Percentiles rank a stretch among this genome's conserved stretches.
Conservation (phyloP, 2,797 vertebrate species). For the Phylloscopus collybita region DNA sequence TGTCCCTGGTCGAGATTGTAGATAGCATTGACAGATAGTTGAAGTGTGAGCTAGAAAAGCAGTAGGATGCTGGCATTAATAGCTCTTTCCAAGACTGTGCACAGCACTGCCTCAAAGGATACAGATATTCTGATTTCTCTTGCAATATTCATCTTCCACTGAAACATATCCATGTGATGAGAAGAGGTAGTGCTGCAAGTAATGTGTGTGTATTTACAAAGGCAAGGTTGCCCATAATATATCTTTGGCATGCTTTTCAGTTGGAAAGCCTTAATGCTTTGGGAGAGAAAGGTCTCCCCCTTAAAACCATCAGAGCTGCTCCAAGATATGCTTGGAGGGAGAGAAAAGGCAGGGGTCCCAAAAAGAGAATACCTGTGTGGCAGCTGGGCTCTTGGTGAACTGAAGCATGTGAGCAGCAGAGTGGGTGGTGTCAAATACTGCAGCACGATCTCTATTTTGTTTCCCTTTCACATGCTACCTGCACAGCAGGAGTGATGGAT, state of each 20-base stretch:
- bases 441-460: slow-evolving; percentile 31
- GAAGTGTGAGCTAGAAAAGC: neutral
- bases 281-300: neutral
- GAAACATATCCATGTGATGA: neutral
- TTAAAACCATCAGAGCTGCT: neutral
- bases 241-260: neutral
- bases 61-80: neutral
- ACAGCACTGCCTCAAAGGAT: neutral
- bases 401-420: neutral
- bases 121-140: neutral
- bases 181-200: neutral
- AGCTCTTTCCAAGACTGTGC: neutral
- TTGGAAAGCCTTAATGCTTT: neutral
- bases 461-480: slow-evolving; percentile 55
- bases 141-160: neutral
- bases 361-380: neutral
- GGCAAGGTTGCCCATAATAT: neutral
- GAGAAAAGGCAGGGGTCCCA: neutral
- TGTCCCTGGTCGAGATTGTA: neutral
- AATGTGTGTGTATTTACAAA: neutral
- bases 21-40: neutral
- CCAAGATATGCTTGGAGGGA: neutral
- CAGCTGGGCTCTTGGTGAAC: neutral
- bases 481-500: slow-evolving; percentile 59
- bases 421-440: slow-evolving; percentile 19